phyloP scores from a whole-genome alignment of 2,113 vertebrate species.

The Telmatochromis sp. region DNA sequence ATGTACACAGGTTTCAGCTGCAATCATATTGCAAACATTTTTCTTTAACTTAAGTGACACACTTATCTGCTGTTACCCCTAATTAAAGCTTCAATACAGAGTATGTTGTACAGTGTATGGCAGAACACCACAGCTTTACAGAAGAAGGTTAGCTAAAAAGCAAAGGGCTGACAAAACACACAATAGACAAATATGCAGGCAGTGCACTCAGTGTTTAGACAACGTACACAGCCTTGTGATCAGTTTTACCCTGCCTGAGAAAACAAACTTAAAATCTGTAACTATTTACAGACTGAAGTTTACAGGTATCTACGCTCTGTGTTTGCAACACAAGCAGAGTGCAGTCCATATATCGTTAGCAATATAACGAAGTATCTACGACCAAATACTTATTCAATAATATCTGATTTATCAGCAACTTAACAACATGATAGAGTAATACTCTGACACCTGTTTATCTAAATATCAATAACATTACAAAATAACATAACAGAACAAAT shows the following conservation, averaged over 20 bases:
- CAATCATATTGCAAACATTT: not conserved
- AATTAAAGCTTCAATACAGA: not conserved
- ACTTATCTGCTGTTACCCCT: not conserved
- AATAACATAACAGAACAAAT: not conserved
- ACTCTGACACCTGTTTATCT: not conserved
- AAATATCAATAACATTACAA: not conserved
- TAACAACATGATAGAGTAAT: not conserved
- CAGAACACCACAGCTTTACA: not conserved
- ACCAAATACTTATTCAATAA: not conserved
- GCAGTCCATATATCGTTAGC: rapidly evolving
- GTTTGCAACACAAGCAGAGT: not conserved
- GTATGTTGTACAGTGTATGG: not conserved
- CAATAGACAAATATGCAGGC: not conserved
- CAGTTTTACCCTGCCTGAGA: not conserved
- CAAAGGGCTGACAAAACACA: not conserved
- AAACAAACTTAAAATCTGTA: not conserved
- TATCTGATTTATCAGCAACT: not conserved
- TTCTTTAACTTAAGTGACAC: not conserved
- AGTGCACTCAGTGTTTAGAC: not conserved
- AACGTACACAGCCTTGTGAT: not conserved
- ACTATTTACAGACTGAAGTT: not conserved
- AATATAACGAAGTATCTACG: not conserved
- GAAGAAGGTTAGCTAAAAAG: not conserved
- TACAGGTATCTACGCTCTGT: not conserved
- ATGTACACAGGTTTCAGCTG: not conserved